Evolutionary conservation across 2,888 invertebrate species (phyloP), one percentile per base, ranked within the genome.

Genomic region (Orthonychiurus folsomi): DNA sequence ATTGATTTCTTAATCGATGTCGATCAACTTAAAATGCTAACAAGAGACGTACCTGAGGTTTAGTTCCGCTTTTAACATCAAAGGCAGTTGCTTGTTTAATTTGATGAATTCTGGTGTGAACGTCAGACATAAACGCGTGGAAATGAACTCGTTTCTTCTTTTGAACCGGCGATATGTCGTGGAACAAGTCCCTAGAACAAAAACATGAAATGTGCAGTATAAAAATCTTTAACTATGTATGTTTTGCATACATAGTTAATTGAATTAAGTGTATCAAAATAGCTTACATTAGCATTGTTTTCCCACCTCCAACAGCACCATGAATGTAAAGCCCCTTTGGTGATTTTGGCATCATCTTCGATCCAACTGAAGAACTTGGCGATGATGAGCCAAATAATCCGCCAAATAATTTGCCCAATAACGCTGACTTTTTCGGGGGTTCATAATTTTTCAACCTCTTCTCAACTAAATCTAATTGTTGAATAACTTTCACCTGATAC

Each of bases 211-310:
- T n/a, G n/a, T n/a, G n/a, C n/a, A n/a, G n/a, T n/a, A n/a, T n/a
- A n/a, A n/a, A n/a, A n/a, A n/a, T n/a, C n/a, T n/a, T n/a, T n/a
- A n/a, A n/a, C n/a, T n/a, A n/a, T n/a, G n/a, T n/a, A n/a, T n/a
- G n/a, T n/a, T n/a, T n/a, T n/a, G n/a, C n/a, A n/a, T n/a, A n/a
- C n/a, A n/a, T n/a, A n/a, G n/a, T n/a, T n/a, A n/a, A n/a, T n/a
- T n/a, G n/a, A n/a, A n/a, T n/a, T n/a, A n/a, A n/a, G n/a, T n/a
- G n/a, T n/a, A n/a, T n/a, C n/a, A n/a, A n/a, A n/a, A n/a, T n/a
- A n/a, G n/a, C n/a, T n/a, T n/a, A n/a, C 99, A 99, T 99, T 63
- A 99, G 80, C 87, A 97, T 97, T 3, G 99, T 99, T 82, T 62
- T 52, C 12, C 52, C 26, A 53, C 62, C 63, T 50, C 62, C 63